Base-by-base conservation (phyloP, 2,797 vertebrate species). In the Fistularia commersonii region DNA sequence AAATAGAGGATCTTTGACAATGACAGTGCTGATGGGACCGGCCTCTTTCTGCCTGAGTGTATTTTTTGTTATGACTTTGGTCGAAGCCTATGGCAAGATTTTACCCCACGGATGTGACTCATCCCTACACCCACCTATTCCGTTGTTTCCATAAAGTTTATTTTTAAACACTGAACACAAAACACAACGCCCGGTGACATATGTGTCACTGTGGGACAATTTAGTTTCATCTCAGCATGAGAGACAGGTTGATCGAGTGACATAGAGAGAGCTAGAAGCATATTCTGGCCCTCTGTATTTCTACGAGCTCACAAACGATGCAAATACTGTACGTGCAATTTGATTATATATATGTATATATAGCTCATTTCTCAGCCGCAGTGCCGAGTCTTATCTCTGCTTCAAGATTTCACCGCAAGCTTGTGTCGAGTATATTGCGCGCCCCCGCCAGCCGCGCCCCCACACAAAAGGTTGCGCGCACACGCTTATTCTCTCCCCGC, bases 381-480 rank as follows among this genome's bases (percentile, higher is more conserved):
- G 13, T 3, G 2, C 14, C 11, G 3, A 32, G 11, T 38, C 8
- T 33, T 11, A n/a, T 46, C 8, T 57, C 32, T 6, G 15, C 7
- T 15, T 6, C 3, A 41, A 9, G n/a, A n/a, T n/a, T n/a, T 9
- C 5, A 38, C 12, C 2, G 15, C 6, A 41, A 41, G 13, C 7
- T 41, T 3, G 11, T 50, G 31, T 41, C 48, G 6, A 14, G 42
- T 32, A 3, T 7, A 1, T 7, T 4, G 72, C 80, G 61, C 78
- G 77, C 46, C 51, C 72, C 57, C 62, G 65, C 3, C 45, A 57
- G 54, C 23, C 76, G 82, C 77, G 69, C 54, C 41, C 72, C 68
- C 82, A 51, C 51, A 55, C 62, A 36, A 58, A 70, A 71, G 70
- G 68, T 78, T 79, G 63, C 77, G 79, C 73, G 80, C 48, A 59